A percentile compares a stretch with the other conserved stretches of the same genome.
These are phyloP conservation scores for Drosophila pegasa DNA, from an alignment of 2,888 invertebrate genomes.

Conservation along the genomic window DNA sequence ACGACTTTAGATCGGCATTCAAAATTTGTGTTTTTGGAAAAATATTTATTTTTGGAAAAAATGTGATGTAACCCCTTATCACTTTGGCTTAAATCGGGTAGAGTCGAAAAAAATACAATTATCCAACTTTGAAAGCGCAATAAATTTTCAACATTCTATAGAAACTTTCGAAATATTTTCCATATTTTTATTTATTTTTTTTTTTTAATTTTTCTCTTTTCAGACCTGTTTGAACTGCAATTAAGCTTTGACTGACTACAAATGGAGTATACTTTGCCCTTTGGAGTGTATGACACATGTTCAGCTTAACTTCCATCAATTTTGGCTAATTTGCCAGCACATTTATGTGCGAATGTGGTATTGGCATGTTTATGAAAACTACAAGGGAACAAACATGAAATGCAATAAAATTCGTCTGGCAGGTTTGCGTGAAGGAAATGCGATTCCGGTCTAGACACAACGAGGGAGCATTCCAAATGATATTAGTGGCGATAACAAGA, in stretches of 20 bases:
- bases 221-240: neutral
- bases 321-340: constrained; percentile 27
- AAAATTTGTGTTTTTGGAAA: neutral
- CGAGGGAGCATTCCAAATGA: constrained; percentile 41
- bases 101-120: neutral
- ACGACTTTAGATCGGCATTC: too few relatives aligned
- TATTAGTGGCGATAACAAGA: constrained; percentile 17
- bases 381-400: constrained; percentile 27
- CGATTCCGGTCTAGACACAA: constrained; percentile 71
- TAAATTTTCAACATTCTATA: too few relatives aligned
- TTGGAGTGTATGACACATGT: constrained; percentile 42
- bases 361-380: constrained; percentile 27
- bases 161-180: too few relatives aligned
- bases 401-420: constrained; percentile 48
- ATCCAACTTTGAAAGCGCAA: too few relatives aligned
- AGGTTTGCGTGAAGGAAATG: constrained; percentile 70
- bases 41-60: neutral
- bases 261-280: constrained; percentile 36
- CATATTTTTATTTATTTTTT: too few relatives aligned
- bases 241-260: neutral
- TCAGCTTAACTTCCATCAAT: constrained; percentile 48
- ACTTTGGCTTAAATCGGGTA: neutral
- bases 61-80: neutral
- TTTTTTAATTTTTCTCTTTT: too few relatives aligned
- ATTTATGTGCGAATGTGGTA: constrained; percentile 9